Evolutionary conservation across 2,113 vertebrate genomes (phyloP), one percentile per base, ranked within the genome.

Genomic region (Brachypodius melanocephalos): DNA sequence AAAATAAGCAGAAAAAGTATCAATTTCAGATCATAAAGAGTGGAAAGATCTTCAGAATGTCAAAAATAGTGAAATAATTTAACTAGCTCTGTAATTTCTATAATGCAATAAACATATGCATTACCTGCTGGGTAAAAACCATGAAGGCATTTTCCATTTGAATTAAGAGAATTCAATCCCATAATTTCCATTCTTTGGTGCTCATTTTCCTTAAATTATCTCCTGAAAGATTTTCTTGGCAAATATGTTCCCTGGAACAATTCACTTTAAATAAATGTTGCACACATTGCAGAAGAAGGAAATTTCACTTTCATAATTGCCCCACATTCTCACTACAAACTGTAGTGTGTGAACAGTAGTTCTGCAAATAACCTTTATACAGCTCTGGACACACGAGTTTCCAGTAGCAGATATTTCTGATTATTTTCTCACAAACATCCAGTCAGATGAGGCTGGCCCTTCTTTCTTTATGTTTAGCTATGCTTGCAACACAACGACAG

Each of bases 51-150:
- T 95, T 95, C 88, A 94, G 85, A 90, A 95, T 46, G 82, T 95
- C 88, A 97, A 73, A 96, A 95, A 91, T 95, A 96, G 90, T 90
- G 88, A 96, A 96, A 96, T 95, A 95, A 94, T 92, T 94, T 94
- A 96, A 96, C 96, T 89, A 95, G 90, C 88, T 95, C 94, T 90
- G 80, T 95, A 95, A 93, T 92, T 97, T 89, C 94, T 95, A 86
- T 97, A 96, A 95, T 95, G 94, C 89, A 95, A 96, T 92, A 92
- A 92, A 94, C 93, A 94, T 93, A 93, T 86, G 89, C 90, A 78
- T 95, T 95, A 97, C 96, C 94, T 96, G 95, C 95, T 93, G 96
- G 80, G 96, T 95, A 93, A 88, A 96, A 97, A 90, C 88, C 86
- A 93, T 96, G 90, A 90, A 95, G 94, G 93, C 28, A 87, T 97